Base-by-base conservation (phyloP, 2,888 invertebrate species). In the Drosophila melanosoma region DNA sequence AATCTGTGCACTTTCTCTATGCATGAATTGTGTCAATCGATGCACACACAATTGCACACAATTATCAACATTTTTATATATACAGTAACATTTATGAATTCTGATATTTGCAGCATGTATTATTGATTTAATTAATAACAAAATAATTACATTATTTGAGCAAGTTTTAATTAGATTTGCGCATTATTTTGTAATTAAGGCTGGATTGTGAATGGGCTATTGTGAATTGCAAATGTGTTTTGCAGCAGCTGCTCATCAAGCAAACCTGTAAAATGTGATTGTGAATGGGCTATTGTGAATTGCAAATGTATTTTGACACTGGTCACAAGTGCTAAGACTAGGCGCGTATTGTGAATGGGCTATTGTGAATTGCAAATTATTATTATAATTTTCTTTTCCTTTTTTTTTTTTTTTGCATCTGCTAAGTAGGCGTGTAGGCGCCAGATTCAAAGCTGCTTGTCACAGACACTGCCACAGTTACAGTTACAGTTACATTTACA, bases 391-490 rank as follows among this genome's bases (percentile, higher is more conserved):
- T 29, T 29, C 29, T 29, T 29, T 29, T 5, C 29, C 20, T 10
- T 49, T 36, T 35, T 3, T 26, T 7, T 20, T 32, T n/a, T 42
- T n/a, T n/a, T 11, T 23, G 45, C 20, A 38, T 40, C 53, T 42
- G 66, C 32, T 40, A 52, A 67, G 56, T 67, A 54, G 76, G 77
- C 81, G 81, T 76, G 40, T 53, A 33, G 40, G 23, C 17, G 53
- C 48, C 59, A 69, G 59, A 67, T 66, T 23, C 58, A 2, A 38
- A 33, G 38, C 15, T 33, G 54, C 36, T 57, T 60, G 36, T 35
- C 52, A 66, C 49, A 15, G 40, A 35, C 60, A 36, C 26, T 15
- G 26, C 17, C 8, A 23, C 48, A 62, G 29, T 35, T 35, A 36
- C 58, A 64, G 17, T 36, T 40, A 23, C 54, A 56, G n/a, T 38